Evolutionary conservation across 1,140 invertebrate species (phyloP).

Genomic region (Drosophila pruinosa): DNA sequence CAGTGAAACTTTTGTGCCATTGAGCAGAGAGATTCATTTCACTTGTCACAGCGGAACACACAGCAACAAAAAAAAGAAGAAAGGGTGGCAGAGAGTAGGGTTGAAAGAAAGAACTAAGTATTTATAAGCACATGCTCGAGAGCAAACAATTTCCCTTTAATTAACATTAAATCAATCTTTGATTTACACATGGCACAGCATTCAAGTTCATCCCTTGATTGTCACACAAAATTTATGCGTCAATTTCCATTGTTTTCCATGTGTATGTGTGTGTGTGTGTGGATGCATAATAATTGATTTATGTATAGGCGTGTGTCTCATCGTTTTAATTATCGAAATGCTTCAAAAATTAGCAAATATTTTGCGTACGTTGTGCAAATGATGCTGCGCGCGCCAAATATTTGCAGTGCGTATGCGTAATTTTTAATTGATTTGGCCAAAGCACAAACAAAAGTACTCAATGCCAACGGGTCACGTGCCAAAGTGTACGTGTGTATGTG

Average conservation of each 20-base stretch:
- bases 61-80: not conserved
- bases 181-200: constrained; percentile 8
- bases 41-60: constrained; percentile 43
- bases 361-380: constrained; percentile 51
- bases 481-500: constrained; percentile 12
- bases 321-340: constrained; percentile 46
- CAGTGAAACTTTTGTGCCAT: constrained; percentile 38
- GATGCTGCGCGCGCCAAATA: constrained; percentile 56
- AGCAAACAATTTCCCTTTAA: constrained; percentile 61
- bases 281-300: constrained; percentile 33
- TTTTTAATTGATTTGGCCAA: constrained; percentile 78
- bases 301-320: constrained; percentile 3
- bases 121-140: constrained; percentile 42
- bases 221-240: constrained; percentile 31
- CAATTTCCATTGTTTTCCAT: constrained; percentile 19
- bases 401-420: constrained; percentile 77
- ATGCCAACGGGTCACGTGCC: constrained; percentile 32
- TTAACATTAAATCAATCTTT: constrained; percentile 62
- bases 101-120: constrained; percentile 23
- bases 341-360: constrained; percentile 41
- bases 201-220: not conserved
- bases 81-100: not conserved
- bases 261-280: not conserved
- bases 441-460: constrained; percentile 54
- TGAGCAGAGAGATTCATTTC: constrained; percentile 56